phyloP scores from a whole-genome alignment of 2,113 vertebrate species.

The Calidris pygmaea region DNA sequence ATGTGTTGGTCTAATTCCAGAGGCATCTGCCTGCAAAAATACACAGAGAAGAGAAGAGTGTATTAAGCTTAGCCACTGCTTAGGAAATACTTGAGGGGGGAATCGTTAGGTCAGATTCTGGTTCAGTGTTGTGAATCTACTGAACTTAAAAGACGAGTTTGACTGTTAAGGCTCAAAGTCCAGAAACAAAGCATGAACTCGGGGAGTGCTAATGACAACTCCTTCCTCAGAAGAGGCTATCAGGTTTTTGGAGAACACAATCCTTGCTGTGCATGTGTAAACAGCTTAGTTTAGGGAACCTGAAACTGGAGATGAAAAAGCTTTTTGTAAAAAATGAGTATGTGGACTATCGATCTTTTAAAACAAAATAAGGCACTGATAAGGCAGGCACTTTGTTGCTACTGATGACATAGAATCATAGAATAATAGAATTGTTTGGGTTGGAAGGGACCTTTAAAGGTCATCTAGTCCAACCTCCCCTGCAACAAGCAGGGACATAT shows the following conservation, averaged over 20 bases:
- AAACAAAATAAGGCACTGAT: neutral
- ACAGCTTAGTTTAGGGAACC: neutral
- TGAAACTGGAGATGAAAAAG: neutral
- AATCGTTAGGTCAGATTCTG: neutral
- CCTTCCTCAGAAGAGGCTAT: neutral
- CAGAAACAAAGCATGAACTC: neutral
- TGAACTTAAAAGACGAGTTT: neutral
- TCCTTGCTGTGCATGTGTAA: neutral
- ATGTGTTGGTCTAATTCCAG: neutral
- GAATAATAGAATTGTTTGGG: neutral
- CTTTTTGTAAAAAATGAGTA: neutral
- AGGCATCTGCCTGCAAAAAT: conserved; percentile 14
- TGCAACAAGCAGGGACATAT: neutral
- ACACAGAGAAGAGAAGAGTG: neutral
- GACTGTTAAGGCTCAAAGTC: neutral
- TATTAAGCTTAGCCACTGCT: neutral
- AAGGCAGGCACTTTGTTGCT: neutral
- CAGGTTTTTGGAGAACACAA: neutral
- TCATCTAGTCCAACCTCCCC: neutral
- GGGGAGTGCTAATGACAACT: neutral
- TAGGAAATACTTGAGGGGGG: neutral
- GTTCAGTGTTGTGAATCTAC: neutral
- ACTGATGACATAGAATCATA: neutral
- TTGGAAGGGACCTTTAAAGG: neutral
- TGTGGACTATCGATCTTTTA: neutral